Conservation (phyloP, 2,888 invertebrate genomes). For the Leuctra nigra region DNA sequence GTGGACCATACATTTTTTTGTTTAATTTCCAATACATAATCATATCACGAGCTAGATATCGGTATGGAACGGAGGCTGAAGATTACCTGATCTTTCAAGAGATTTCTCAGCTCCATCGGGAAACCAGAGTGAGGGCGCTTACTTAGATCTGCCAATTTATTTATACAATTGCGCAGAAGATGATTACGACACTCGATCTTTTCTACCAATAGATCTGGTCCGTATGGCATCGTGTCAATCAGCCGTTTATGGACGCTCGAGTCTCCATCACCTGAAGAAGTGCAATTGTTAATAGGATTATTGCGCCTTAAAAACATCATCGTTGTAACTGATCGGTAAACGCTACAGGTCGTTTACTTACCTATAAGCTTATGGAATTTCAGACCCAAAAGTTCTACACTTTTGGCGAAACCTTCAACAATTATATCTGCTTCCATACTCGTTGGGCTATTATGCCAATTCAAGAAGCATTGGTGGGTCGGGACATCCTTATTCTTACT, state of each 20-base stretch:
- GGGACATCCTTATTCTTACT: not conserved
- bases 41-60: no score
- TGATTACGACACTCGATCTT: slow-evolving; percentile 16
- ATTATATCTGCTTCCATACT: slow-evolving; percentile 8
- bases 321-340: no score
- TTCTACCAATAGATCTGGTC: slow-evolving; percentile 1
- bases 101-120: no score
- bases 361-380: not conserved
- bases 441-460: slow-evolving; percentile 6
- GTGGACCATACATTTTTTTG: no score
- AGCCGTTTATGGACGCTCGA: slow-evolving; percentile 4
- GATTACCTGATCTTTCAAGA: no score
- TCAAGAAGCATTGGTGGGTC: not conserved
- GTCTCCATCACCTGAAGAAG: slow-evolving; percentile 12
- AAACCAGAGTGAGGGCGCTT: no score
- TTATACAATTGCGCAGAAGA: no score
- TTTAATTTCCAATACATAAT: no score
- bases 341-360: no score
- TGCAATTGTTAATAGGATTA: no score
- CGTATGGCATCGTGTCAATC: slow-evolving; percentile 6
- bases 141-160: no score
- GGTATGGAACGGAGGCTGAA: no score
- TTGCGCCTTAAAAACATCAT: not conserved
- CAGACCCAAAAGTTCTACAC: not conserved
- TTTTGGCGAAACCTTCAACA: not conserved